These are phyloP conservation scores for Caracal caracal DNA, from an alignment of 2,113 vertebrate species.

Conservation along the genomic window DNA sequence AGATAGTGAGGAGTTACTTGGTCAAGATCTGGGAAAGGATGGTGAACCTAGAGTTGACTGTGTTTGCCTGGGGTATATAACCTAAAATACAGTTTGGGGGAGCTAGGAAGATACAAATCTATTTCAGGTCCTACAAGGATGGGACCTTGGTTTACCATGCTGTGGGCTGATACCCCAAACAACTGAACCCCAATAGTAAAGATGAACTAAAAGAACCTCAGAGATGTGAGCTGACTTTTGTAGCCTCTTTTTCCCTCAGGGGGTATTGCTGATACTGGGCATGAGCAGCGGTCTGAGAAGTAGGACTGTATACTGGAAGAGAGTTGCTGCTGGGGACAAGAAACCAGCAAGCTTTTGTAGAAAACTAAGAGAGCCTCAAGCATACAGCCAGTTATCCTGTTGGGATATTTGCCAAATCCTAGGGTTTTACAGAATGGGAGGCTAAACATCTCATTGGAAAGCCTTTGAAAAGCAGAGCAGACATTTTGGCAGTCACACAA, in stretches of 20 bases:
- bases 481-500: slow-evolving; percentile 40
- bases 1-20: neutral
- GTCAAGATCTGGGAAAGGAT: neutral
- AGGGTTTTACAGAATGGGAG: slow-evolving; percentile 32
- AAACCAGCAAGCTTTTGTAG: slow-evolving; percentile 8
- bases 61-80: neutral
- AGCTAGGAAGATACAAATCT: neutral
- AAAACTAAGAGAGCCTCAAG: neutral
- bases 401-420: slow-evolving; percentile 36
- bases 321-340: neutral
- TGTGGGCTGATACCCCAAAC: neutral
- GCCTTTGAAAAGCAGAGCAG: slow-evolving; percentile 48
- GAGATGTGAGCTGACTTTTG: slow-evolving; percentile 7
- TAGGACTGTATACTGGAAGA: neutral
- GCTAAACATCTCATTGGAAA: slow-evolving; percentile 15
- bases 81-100: neutral
- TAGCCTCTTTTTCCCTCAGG: neutral
- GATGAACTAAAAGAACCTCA: slow-evolving; percentile 1
- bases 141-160: neutral
- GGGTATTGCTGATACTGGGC: neutral
- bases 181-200: neutral
- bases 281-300: neutral
- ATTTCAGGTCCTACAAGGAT: neutral
- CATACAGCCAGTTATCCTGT: neutral
- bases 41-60: neutral